Conservation (phyloP, 1,140 invertebrate genomes). For the Adoxophyes honmai region DNA sequence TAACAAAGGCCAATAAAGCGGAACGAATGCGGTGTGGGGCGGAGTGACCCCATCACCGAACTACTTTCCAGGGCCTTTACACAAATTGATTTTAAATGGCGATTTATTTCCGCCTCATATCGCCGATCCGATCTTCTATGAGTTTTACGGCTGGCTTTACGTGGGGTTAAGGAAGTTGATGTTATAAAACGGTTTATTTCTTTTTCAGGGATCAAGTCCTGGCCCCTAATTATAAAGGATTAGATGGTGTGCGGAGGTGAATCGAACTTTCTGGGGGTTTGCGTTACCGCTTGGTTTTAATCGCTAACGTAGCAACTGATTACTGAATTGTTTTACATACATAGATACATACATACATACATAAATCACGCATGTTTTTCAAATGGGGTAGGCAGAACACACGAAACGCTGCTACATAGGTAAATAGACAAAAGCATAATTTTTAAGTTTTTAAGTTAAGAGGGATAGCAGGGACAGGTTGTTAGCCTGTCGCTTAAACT, state of each 20-base stretch:
- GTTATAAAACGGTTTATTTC: slow-evolving; percentile 74
- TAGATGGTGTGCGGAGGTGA: slow-evolving; percentile 19
- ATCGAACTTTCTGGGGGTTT: too few species aligned
- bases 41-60: slow-evolving; percentile 13
- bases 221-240: slow-evolving; percentile 50
- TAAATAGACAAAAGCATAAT: too few species aligned
- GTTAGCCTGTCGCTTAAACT: too few species aligned
- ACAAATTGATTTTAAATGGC: slow-evolving; percentile 77
- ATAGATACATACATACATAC: too few species aligned
- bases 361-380: too few species aligned
- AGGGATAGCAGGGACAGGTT: too few species aligned
- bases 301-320: too few species aligned
- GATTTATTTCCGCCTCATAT: slow-evolving; percentile 75
- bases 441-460: too few species aligned
- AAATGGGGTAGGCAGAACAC: too few species aligned
- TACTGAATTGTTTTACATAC: too few species aligned
- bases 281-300: too few species aligned
- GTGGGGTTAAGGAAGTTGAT: slow-evolving; percentile 63
- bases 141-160: slow-evolving; percentile 72
- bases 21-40: background rate
- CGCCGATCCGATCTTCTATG: slow-evolving; percentile 71
- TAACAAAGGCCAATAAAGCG: slow-evolving; percentile 10
- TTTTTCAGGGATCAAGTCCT: slow-evolving; percentile 52
- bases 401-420: too few species aligned
- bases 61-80: slow-evolving; percentile 55